Conservation (phyloP, 2,797 vertebrate species). For the Geotrypetes seraphini region DNA sequence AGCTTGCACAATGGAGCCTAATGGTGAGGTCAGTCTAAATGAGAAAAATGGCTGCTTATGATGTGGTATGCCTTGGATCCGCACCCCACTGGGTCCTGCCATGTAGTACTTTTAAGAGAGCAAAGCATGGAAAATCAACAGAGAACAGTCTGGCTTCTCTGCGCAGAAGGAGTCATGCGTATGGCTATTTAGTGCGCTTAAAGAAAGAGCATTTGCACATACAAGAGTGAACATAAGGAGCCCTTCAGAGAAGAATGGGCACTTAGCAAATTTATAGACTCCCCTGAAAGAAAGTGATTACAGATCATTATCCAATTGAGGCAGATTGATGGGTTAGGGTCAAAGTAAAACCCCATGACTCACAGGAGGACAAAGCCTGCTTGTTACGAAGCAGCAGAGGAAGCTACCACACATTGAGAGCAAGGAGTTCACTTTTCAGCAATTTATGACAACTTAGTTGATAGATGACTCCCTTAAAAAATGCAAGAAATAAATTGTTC, state of each 20-base stretch:
- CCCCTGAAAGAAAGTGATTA: constrained; percentile 99
- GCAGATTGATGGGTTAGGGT: constrained; percentile 98
- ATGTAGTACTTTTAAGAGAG: constrained; percentile 66
- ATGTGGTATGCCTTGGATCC: constrained; percentile 44
- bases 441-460: no score
- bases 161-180: constrained; percentile 66
- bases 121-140: constrained; percentile 81
- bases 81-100: constrained; percentile 66
- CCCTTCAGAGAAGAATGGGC: constrained; percentile 89
- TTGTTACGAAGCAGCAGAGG: constrained; percentile 69
- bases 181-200: constrained; percentile 81
- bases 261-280: constrained; percentile 96
- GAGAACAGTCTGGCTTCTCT: constrained; percentile 47
- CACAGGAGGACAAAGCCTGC: constrained; percentile 80
- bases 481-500: no score
- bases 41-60: constrained; percentile 63
- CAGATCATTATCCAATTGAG: constrained; percentile 99
- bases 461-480: no score
- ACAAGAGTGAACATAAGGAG: constrained; percentile 91
- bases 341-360: constrained; percentile 96
- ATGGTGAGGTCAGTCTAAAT: constrained; percentile 88
- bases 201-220: constrained; percentile 76
- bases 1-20: constrained; percentile 71
- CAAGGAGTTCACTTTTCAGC: no score
- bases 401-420: constrained; percentile 44